A percentile compares a stretch with the other conserved stretches of the same genome.
phyloP scores from a whole-genome alignment of 2,113 vertebrate genomes.

The Eolophus roseicapilla region DNA sequence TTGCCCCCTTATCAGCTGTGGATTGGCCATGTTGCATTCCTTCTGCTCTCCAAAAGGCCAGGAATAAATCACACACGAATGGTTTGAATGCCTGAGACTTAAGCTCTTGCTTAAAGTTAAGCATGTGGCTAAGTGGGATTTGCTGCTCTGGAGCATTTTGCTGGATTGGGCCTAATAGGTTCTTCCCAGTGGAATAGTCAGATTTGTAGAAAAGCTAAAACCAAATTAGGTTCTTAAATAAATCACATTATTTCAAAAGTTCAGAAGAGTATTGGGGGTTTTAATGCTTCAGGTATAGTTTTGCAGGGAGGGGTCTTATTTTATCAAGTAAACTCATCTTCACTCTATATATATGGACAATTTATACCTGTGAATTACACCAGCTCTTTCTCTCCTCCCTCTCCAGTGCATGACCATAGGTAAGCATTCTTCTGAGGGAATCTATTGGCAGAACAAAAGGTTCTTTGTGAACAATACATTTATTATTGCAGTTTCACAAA shows the following conservation, averaged over 20 bases:
- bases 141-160: background rate
- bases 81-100: slow-evolving; percentile 35
- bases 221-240: background rate
- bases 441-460: slow-evolving; percentile 1
- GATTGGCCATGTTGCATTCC: slow-evolving; percentile 14
- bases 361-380: background rate
- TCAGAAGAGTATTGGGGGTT: background rate
- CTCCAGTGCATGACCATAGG: background rate
- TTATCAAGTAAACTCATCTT: slow-evolving; percentile 3
- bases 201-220: background rate
- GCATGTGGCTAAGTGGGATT: slow-evolving; percentile 23
- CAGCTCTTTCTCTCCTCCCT: background rate
- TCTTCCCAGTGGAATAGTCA: background rate
- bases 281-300: background rate
- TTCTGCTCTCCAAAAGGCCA: slow-evolving; percentile 17
- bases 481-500: background rate
- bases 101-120: slow-evolving; percentile 35
- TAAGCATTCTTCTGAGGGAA: background rate
- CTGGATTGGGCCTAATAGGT: background rate
- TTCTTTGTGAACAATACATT: background rate
- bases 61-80: background rate
- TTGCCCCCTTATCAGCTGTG: slow-evolving; percentile 16
- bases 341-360: background rate
- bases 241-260: background rate
- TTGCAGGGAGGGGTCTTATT: slow-evolving; percentile 29